Evolutionary conservation across 2,888 invertebrate genomes (phyloP), one percentile per base, ranked within the genome.

Genomic region (Xestia ashworthii): DNA sequence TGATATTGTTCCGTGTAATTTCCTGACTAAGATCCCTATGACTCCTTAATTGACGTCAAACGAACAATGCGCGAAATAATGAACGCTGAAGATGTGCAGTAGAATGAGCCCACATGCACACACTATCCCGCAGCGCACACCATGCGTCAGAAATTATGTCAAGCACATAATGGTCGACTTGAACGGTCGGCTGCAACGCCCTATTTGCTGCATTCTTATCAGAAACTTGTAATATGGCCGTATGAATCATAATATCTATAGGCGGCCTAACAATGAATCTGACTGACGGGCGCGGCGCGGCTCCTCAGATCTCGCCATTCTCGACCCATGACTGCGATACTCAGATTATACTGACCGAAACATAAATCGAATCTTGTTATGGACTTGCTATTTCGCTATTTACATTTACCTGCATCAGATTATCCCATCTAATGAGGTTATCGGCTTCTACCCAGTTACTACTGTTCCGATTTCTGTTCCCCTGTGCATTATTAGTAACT

Each of bases 161-260:
- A 94, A 93, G 93, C 94, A 89, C 92, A 94, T 93, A 93, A 94
- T 90, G 88, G 82, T 86, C 88, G 87, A 90, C 90, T 91, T 87
- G 92, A 94, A 93, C 94, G 94, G 94, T 94, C 91, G 92, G 91
- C 91, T 91, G 95, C 93, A 95, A 93, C 94, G 96, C 93, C 94
- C 95, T 93, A 95, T 95, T 95, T 95, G 93, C 92, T 93, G 93
- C 93, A 94, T 93, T 95, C 94, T 95, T 95, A 95, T 95, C 95
- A 93, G 89, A 91, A 94, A 93, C 92, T 93, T 93, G 93, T 93
- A 93, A 92, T 94, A 92, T 92, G 89, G 86, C 87, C 87, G 90
- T 89, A 95, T 96, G 96, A 95, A 94, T 96, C 95, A 96, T 94
- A 93, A 91, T 90, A 92, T 93, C 94, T 93, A n/a, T n/a, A 91